These are phyloP conservation scores for Orbicella faveolata DNA, from an alignment of 64 coral and sea anemone species.

Conservation along the genomic window DNA sequence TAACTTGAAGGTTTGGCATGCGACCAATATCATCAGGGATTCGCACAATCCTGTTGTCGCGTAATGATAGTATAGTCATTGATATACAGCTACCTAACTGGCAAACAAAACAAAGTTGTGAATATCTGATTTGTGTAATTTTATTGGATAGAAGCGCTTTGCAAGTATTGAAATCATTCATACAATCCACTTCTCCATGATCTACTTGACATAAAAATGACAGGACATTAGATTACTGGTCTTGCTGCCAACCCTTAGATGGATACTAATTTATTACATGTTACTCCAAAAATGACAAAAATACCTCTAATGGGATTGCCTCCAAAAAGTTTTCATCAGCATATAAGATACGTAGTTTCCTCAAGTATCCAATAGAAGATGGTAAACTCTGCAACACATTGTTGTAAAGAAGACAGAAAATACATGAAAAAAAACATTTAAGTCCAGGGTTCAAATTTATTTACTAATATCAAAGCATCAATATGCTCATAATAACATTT, in stretches of 20 bases:
- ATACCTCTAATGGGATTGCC: slow-evolving; percentile 86
- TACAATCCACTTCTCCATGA: too few relatives aligned
- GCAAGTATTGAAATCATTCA: not conserved
- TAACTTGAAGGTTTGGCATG: slow-evolving; percentile 94
- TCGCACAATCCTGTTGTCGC: slow-evolving; percentile 72
- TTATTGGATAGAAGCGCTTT: not conserved
- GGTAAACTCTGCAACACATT: slow-evolving; percentile 71
- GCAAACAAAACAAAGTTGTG: not conserved
- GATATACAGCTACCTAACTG: slow-evolving; percentile 83
- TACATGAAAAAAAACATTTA: not conserved
- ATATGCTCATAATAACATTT: too few relatives aligned
- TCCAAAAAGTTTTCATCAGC: slow-evolving; percentile 96
- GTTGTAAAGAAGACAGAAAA: not conserved
- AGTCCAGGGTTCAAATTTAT: too few relatives aligned
- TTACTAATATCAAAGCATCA: too few relatives aligned
- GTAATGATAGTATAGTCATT: slow-evolving; percentile 81
- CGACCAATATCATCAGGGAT: slow-evolving; percentile 91
- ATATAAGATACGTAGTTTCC: slow-evolving; percentile 82
- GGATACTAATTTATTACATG: not conserved
- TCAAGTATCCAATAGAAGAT: slow-evolving; percentile 68
- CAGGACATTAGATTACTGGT: too few relatives aligned
- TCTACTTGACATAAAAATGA: too few relatives aligned
- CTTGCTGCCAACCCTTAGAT: too few relatives aligned
- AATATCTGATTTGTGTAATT: not conserved
- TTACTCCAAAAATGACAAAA: not conserved